Evolutionary conservation across 2,797 vertebrate genomes (phyloP), one percentile per base, ranked within the genome.

Genomic region (Chanos chanos): DNA sequence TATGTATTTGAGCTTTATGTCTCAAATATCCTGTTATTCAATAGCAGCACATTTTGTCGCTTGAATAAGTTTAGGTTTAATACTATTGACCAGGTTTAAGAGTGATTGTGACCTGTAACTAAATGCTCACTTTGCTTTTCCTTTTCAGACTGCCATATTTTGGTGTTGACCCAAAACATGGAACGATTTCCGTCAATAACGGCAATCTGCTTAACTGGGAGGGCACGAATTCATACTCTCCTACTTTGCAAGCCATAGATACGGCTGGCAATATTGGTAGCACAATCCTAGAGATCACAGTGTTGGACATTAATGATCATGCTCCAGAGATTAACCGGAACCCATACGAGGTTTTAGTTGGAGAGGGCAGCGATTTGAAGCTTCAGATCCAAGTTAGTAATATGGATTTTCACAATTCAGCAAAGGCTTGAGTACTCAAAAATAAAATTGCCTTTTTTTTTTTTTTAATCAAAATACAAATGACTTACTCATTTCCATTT

Each of bases 221-320:
- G 75, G 54, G 48, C 64, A 89, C 82, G 39, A 73, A 89, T 2
- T 57, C 87, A 69, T 92, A 89, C 79, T 87, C 89, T 0, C 87
- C 83, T 33, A 98, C 91, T 0, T 81, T 98, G 60, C 89, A 92
- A 82, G 97, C 94, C 63, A 81, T 1, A 2, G 96, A 98, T 4
- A 83, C 85, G 0, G 81, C 44, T 0, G 30, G 28, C 24, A 84
- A 87, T 18, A 79, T 73, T 0, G 88, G 88, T 27, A 85, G 83
- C 3, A 86, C 94, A 0, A 69, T 71, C 2, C 76, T 99, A 66
- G 85, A 94, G 74, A 90, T 99, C 64, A 76, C 75, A 0, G 44
- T 99, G 64, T 62, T 77, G 6, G 97, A 99, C 37, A 78, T 83
- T 54, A 99, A 99, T 0, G 94, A 99, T 78, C 58, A 91, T 0